Conservation (phyloP, 2,113 vertebrate genomes). For the Entelurus aequoreus region DNA sequence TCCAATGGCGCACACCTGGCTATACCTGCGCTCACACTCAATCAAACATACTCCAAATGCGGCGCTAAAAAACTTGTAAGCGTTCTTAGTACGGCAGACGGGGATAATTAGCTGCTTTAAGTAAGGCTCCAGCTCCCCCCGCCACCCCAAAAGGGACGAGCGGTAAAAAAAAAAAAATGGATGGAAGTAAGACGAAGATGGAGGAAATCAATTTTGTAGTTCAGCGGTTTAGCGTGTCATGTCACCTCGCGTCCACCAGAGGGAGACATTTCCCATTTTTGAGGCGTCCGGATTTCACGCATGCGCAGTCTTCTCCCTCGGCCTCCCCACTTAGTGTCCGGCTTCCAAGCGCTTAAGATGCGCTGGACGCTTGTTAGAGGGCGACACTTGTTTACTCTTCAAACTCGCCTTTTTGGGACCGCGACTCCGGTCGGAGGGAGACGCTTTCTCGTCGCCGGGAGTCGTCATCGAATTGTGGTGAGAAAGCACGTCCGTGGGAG, state of each 20-base stretch:
- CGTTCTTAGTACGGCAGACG: no score
- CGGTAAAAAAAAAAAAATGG: no score
- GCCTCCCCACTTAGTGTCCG: conserved; percentile 34
- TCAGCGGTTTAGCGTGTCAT: neutral
- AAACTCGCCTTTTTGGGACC: conserved; percentile 23
- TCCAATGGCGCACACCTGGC: conserved; percentile 46
- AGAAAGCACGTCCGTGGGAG: conserved; percentile 1
- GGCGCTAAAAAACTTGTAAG: no score
- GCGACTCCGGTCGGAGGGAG: conserved; percentile 19
- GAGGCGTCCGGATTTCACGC: neutral
- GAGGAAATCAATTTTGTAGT: no score
- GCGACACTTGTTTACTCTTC: conserved; percentile 24
- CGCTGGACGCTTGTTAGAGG: conserved; percentile 43
- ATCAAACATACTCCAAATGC: neutral
- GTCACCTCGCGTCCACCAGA: conserved; percentile 22
- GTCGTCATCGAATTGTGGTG: neutral
- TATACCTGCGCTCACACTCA: neutral
- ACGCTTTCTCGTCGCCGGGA: conserved; percentile 5
- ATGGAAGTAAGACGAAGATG: no score
- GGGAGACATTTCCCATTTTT: conserved; percentile 18
- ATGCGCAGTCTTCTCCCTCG: conserved; percentile 45
- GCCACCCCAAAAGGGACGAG: no score
- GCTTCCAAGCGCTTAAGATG: conserved; percentile 51
- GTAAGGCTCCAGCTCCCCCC: no score
- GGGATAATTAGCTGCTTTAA: no score